These are phyloP conservation scores for Galagoides demidoff DNA, from an alignment of 2,797 vertebrate species.

Conservation along the genomic window DNA sequence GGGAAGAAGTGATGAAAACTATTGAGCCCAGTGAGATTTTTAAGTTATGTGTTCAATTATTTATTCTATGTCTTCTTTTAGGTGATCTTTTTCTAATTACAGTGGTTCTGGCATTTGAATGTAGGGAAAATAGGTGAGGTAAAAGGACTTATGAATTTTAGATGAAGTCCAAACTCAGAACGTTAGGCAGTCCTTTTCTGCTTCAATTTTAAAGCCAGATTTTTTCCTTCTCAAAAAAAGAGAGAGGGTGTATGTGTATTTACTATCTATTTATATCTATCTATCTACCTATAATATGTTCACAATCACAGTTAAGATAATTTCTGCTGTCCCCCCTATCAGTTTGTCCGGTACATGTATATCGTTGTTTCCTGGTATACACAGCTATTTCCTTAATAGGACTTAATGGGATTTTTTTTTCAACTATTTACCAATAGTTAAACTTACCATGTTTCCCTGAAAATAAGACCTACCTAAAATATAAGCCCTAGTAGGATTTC, in stretches of 20 bases:
- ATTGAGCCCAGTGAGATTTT: neutral
- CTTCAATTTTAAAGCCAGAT: neutral
- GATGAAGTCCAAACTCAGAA: neutral
- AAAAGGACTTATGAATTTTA: neutral
- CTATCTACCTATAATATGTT: neutral
- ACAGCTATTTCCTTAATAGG: neutral
- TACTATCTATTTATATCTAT: neutral
- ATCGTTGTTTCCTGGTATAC: neutral
- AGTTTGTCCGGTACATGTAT: neutral
- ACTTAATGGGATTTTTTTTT: neutral
- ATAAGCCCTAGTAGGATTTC: too few relatives aligned
- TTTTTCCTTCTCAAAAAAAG: neutral
- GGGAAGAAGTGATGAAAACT: neutral
- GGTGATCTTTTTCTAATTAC: neutral
- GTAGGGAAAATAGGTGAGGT: neutral
- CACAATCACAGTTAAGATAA: neutral
- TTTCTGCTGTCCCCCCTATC: neutral
- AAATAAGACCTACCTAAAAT: too few relatives aligned
- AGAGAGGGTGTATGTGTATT: neutral
- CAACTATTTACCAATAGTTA: neutral
- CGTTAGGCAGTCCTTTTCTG: neutral
- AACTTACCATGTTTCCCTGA: neutral
- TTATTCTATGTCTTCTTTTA: neutral
- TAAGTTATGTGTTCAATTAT: neutral
- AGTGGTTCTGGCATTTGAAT: neutral